A percentile compares a stretch with the other conserved stretches of the same genome.
phyloP scores from a whole-genome alignment of 2,797 vertebrate genomes.

The Pseudopleuronectes americanus region DNA sequence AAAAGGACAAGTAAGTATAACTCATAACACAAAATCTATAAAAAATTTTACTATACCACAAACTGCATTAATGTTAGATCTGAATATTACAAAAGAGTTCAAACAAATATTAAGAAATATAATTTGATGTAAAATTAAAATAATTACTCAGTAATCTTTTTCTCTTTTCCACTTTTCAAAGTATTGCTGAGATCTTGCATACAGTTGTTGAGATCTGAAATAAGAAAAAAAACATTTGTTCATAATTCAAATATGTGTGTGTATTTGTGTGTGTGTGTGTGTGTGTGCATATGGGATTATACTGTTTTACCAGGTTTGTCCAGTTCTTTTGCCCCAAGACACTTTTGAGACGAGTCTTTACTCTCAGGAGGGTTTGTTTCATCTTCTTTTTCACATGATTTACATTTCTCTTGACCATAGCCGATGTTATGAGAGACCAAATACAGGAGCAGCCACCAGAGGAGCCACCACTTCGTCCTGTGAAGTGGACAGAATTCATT shows the following conservation, averaged over 20 bases:
- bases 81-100: no score
- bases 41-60: background rate
- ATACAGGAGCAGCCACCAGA: constrained; percentile 3
- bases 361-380: no score
- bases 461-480: constrained; percentile 43
- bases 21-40: no score
- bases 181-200: fast-evolving
- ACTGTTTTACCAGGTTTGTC: no score
- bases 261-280: background rate
- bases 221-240: background rate
- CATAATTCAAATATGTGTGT: no score
- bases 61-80: no score
- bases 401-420: no score
- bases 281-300: no score
- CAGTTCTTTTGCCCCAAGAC: no score
- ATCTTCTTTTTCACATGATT: no score
- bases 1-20: constrained; percentile 3
- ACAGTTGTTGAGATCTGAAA: fast-evolving
- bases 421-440: background rate
- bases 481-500: background rate
- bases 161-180: fast-evolving
- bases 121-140: background rate
- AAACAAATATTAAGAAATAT: background rate
- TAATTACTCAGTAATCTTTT: background rate
- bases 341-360: no score